Conservation (phyloP, 2,113 vertebrate species). For the Lipophrys pholis region DNA sequence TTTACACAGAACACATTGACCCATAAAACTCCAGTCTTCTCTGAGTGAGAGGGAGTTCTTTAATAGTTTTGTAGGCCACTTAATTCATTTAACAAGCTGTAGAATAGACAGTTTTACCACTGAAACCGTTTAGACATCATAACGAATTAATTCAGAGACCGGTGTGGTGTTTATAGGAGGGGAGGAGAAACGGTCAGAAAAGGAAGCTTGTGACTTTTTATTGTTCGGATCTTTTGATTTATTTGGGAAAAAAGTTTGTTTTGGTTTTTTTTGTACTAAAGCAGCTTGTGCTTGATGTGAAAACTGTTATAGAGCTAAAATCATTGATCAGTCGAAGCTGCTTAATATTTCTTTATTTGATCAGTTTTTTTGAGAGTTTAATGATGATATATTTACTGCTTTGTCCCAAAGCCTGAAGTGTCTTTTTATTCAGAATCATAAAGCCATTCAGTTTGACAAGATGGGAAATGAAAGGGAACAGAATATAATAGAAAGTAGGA, state of each 20-base stretch:
- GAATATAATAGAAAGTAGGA: too few species aligned
- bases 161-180: not conserved
- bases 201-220: not conserved
- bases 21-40: slow-evolving; percentile 25
- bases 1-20: not conserved
- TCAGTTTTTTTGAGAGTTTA: too few species aligned
- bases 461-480: too few species aligned
- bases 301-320: too few species aligned
- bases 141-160: slow-evolving; percentile 7
- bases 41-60: not conserved
- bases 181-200: not conserved
- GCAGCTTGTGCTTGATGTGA: too few species aligned
- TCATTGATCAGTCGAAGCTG: too few species aligned
- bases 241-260: not conserved
- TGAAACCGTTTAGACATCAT: slow-evolving; percentile 17
- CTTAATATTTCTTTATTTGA: too few species aligned
- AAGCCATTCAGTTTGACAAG: too few species aligned
- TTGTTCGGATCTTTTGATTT: not conserved
- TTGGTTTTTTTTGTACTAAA: not conserved
- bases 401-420: too few species aligned
- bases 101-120: slow-evolving; percentile 56
- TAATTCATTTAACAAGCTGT: slow-evolving; percentile 47
- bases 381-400: too few species aligned
- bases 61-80: slow-evolving; percentile 10
- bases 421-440: too few species aligned